Conservation (phyloP, 2,113 vertebrate genomes). For the Sterrhoptilus dennistouni region DNA sequence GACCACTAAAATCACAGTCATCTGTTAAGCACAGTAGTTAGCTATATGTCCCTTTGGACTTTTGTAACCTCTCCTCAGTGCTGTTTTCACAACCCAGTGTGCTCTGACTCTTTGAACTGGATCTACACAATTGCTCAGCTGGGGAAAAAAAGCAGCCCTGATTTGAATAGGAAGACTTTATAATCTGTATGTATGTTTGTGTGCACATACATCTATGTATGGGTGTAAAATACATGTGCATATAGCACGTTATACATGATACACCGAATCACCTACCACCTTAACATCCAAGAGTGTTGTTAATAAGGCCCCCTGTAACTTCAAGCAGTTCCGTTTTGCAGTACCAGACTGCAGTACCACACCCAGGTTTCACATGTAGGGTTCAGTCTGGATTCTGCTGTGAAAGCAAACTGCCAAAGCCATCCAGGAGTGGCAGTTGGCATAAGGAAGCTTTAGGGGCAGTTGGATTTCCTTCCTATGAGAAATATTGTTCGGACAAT, state of each 20-base stretch:
- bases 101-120: neutral
- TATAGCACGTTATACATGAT: neutral
- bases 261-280: neutral
- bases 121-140: neutral
- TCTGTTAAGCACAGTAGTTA: neutral
- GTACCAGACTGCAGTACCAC: neutral
- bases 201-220: neutral
- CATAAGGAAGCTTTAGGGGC: neutral
- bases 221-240: neutral
- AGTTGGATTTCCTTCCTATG: neutral
- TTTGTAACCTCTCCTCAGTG: neutral
- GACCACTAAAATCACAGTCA: neutral
- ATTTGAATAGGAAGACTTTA: neutral
- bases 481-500: neutral
- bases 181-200: neutral
- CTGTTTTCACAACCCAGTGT: neutral
- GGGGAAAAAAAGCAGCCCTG: neutral
- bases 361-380: neutral
- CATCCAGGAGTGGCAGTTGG: constrained; percentile 12
- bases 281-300: neutral
- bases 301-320: neutral
- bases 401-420: neutral
- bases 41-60: neutral
- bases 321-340: neutral
- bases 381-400: neutral